Conservation (phyloP, 2,888 invertebrate genomes). For the Amphipyra tragopoginis region DNA sequence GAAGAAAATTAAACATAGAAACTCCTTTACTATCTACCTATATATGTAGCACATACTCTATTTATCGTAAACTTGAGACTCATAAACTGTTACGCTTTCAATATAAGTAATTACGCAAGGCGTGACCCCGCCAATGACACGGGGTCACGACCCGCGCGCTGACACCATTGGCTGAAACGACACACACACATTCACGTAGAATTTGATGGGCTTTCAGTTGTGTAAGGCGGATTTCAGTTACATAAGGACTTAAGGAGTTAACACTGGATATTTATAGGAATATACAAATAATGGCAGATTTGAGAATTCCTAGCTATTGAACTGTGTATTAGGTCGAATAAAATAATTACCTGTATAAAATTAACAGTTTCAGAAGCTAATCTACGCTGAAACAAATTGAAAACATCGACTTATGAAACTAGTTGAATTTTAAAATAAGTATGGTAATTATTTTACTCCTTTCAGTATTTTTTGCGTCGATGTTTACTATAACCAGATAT, state of each 20-base stretch:
- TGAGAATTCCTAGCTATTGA: too few species aligned
- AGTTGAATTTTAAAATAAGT: too few species aligned
- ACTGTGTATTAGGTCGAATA: too few species aligned
- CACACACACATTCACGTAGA: conserved; percentile 24
- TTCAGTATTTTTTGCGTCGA: too few species aligned
- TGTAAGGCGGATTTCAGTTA: conserved; percentile 18
- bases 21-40: too few species aligned
- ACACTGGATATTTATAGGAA: not conserved
- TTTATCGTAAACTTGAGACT: not conserved
- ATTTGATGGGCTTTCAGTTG: conserved; percentile 28
- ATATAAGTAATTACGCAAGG: conserved; percentile 75
- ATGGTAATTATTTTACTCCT: too few species aligned
- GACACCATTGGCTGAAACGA: conserved; percentile 67
- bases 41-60: not conserved
- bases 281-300: not conserved
- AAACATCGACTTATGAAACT: too few species aligned
- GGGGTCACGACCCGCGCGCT: conserved; percentile 81
- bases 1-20: too few species aligned
- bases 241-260: not conserved
- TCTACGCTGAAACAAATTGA: too few species aligned
- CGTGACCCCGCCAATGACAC: conserved; percentile 79
- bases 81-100: conserved; percentile 24
- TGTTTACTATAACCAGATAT: too few species aligned
- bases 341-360: too few species aligned
- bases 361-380: too few species aligned